Evolutionary conservation across 2,888 invertebrate species (phyloP), one percentile per base, ranked within the genome.

Genomic region (Cotesia congregata): DNA sequence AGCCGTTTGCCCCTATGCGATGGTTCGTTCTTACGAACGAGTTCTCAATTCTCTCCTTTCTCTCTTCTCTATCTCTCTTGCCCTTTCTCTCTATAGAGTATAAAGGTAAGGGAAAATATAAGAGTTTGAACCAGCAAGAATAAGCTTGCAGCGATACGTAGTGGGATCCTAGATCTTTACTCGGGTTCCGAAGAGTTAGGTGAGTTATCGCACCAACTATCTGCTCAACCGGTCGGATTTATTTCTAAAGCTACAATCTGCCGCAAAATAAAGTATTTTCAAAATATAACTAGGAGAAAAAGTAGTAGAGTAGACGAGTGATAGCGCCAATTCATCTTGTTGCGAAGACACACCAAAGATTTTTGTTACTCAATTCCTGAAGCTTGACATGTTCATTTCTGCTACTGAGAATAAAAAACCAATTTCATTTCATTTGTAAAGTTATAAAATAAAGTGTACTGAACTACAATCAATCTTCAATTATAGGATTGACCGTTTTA

Each of bases 181-280:
- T 30, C 30, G 20, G 61, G 75, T 75, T 65, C 73, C 79, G 77
- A 78, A 70, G 76, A 75, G 81, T 80, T 80, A 76, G 80, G 83
- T 88, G 86, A 88, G 85, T 88, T 88, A 88, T 88, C 85, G 86
- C 82, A 78, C 83, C 86, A 86, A 87, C 86, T 86, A 86, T 87
- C 87, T 84, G 86, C 84, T 85, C 85, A 84, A 85, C 84, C 83
- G 83, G 81, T 81, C 62, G 84, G 86, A 87, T 88, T 88, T 87
- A 87, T 88, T 86, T 86, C 86, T 85, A 86, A 86, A 85, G 86
- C 86, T 86, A 86, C 88, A 87, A 87, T 88, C 86, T 88, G 87
- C 85, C 83, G 82, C 82, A 80, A 85, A 86, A 86, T 87, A 85
- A 85, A 86, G 74, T 77, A 77, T 77, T 77, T 74, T 67, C 59